These are phyloP conservation scores for Solenopsis invicta DNA, from an alignment of 1,140 invertebrate genomes.

Conservation along the genomic window DNA sequence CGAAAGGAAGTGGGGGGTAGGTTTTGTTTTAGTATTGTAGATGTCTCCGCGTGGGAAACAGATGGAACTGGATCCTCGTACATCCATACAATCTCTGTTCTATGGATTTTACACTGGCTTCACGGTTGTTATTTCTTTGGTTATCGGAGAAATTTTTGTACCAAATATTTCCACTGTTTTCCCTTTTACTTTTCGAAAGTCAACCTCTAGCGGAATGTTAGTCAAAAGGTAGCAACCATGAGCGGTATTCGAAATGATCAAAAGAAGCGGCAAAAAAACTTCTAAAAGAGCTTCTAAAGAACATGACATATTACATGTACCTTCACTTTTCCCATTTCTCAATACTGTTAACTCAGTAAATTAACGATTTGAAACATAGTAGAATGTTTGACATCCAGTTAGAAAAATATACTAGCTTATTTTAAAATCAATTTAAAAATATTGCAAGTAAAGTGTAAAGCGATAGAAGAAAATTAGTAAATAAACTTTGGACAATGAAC, in stretches of 20 bases:
- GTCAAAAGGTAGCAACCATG: no score
- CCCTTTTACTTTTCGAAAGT: no score
- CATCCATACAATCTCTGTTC: constrained; percentile 63
- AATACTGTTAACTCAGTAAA: neutral
- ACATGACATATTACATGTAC: neutral
- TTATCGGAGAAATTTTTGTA: no score
- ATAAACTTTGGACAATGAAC: neutral
- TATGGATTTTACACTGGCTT: constrained; percentile 70
- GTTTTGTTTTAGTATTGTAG: constrained; percentile 84
- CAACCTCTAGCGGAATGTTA: no score
- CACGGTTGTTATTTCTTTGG: no score
- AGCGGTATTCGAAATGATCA: constrained; percentile 58
- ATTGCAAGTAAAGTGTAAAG: neutral
- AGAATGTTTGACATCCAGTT: neutral
- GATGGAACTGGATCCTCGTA: constrained; percentile 61
- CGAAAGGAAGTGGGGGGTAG: constrained; percentile 54
- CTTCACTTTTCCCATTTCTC: neutral
- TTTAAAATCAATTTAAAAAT: neutral
- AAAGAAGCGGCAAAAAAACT: constrained; percentile 9
- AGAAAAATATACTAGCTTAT: neutral
- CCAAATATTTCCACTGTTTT: no score
- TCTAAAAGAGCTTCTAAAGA: neutral
- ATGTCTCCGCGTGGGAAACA: constrained; percentile 83
- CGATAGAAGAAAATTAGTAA: neutral
- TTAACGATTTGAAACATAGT: neutral